Conservation (phyloP, 92 coral and sea anemone species). For the Umimayanthus kanabou region DNA sequence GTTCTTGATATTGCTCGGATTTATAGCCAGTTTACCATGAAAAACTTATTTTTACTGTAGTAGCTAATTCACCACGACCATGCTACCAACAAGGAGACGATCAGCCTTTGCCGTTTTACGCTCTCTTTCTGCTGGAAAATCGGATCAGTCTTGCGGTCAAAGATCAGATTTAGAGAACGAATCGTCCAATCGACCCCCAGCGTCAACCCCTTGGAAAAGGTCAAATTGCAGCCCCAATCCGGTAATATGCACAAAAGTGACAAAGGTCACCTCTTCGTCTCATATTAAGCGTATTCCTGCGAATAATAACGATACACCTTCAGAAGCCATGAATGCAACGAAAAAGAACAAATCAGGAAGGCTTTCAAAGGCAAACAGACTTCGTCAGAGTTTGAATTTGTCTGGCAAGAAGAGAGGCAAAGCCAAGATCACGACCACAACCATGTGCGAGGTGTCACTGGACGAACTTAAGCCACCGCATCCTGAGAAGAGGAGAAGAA, state of each 20-base stretch:
- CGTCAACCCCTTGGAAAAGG: conserved; percentile 46
- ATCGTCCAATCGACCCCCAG: conserved; percentile 1
- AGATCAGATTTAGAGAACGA: conserved; percentile 32
- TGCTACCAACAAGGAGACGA: conserved; percentile 28
- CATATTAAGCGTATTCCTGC: conserved; percentile 24
- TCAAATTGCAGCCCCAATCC: conserved; percentile 38
- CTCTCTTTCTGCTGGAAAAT: conserved; percentile 40
- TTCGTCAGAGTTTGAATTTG: conserved; percentile 77
- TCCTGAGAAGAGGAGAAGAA: conserved; percentile 37
- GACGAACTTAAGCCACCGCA: conserved; percentile 31
- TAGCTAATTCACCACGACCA: neutral
- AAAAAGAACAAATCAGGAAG: conserved; percentile 45
- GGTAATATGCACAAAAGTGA: conserved; percentile 38
- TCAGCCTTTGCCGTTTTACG: conserved; percentile 37
- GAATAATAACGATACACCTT: conserved; percentile 6
- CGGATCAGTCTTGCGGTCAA: conserved; percentile 23
- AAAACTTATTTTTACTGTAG: neutral
- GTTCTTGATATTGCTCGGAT: neutral
- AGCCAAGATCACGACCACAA: conserved; percentile 51
- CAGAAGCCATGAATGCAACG: conserved; percentile 36
- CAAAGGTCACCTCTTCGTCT: conserved; percentile 36
- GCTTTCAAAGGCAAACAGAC: conserved; percentile 72
- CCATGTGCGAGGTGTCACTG: conserved; percentile 38
- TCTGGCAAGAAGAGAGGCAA: conserved; percentile 73
- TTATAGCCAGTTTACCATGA: neutral